A percentile compares a stretch with the other conserved stretches of the same genome.
phyloP scores from a whole-genome alignment of 2,797 vertebrate genomes.

The Kryptolebias ocellatus region DNA sequence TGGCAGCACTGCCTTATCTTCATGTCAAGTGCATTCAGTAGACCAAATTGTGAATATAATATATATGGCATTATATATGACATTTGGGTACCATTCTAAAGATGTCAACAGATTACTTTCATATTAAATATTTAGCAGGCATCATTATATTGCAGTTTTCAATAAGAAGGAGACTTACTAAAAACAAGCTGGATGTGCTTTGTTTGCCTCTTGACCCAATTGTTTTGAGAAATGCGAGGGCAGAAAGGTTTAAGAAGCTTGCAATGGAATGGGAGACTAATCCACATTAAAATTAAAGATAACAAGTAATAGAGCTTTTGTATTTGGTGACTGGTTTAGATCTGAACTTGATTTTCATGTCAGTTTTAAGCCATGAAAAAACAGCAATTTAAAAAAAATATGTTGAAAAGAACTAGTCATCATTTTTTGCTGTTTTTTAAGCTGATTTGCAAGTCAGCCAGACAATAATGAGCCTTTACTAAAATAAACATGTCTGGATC shows the following conservation, averaged over 20 bases:
- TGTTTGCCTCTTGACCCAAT: conserved; percentile 18
- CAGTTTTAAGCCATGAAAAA: conserved; percentile 2
- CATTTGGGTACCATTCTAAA: background rate
- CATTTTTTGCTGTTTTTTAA: conserved; percentile 22
- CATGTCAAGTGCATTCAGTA: background rate
- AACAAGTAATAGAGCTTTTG: conserved; percentile 7
- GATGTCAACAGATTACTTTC: background rate
- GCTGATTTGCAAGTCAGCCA: conserved; percentile 44
- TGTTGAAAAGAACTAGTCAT: conserved; percentile 18
- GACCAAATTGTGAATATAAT: background rate
- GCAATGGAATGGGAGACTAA: conserved; percentile 6
- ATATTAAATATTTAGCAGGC: conserved; percentile 14
- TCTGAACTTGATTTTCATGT: conserved; percentile 8
- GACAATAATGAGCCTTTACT: conserved; percentile 54
- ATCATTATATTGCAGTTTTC: conserved; percentile 14
- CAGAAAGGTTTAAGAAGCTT: conserved; percentile 24
- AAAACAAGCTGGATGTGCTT: conserved; percentile 38
- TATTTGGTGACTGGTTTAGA: background rate
- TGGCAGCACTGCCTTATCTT: conserved; percentile 72
- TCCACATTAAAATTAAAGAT: conserved; percentile 12
- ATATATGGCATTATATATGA: too few relatives aligned
- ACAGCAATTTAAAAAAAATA: conserved; percentile 23
- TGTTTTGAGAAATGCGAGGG: conserved; percentile 40
- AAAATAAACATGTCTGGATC: conserved; percentile 68
- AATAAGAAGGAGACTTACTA: conserved; percentile 38